Conservation (phyloP, 2,113 vertebrate genomes). For the Suricata suricatta region DNA sequence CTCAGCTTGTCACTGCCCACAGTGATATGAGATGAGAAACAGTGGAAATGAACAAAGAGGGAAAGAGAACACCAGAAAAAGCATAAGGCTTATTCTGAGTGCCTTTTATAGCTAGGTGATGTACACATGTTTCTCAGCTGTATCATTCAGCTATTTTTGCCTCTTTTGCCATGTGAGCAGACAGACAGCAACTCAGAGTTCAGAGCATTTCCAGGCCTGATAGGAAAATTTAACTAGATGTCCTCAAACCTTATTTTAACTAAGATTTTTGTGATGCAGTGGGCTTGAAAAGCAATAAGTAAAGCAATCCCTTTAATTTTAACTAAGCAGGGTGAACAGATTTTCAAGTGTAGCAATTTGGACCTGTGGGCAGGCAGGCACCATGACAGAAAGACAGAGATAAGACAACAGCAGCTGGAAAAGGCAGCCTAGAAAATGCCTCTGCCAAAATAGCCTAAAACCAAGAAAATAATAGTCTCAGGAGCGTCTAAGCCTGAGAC, state of each 20-base stretch:
- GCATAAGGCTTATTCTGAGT: not conserved
- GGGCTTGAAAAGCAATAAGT: not conserved
- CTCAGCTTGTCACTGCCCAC: not conserved
- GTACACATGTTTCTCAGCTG: not conserved
- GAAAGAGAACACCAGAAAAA: not conserved
- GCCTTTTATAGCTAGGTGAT: not conserved
- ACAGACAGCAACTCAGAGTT: not conserved
- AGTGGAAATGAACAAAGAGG: not conserved
- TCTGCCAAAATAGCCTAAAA: not conserved
- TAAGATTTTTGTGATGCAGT: not conserved
- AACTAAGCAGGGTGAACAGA: slow-evolving; percentile 5
- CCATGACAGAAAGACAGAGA: not conserved
- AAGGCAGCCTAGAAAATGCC: not conserved
- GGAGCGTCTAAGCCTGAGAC: not conserved
- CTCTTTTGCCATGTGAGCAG: not conserved
- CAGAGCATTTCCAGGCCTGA: not conserved
- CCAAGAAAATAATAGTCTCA: not conserved
- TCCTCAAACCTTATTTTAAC: not conserved
- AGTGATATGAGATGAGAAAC: not conserved
- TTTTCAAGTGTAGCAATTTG: slow-evolving; percentile 17
- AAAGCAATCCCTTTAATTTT: slow-evolving; percentile 35
- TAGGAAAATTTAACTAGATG: not conserved
- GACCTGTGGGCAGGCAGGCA: not conserved
- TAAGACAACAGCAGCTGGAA: not conserved
- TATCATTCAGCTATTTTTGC: not conserved